Evolutionary conservation across 1,140 invertebrate genomes (phyloP).

Genomic region (Battus philenor): DNA sequence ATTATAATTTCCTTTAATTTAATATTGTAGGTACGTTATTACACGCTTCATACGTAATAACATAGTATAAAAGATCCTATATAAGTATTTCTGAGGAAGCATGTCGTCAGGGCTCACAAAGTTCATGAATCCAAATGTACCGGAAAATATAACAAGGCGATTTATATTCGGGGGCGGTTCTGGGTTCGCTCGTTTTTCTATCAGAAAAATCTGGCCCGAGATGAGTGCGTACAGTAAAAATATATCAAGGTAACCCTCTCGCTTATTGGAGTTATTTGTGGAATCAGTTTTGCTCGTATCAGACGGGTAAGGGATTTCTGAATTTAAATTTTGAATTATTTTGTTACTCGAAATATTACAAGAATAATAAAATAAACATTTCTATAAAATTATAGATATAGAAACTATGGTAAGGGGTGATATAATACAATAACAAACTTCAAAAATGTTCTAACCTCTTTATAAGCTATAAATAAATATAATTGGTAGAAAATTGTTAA

Average conservation of each 20-base stretch:
- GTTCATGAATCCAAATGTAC: slow-evolving; percentile 72
- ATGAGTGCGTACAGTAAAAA: slow-evolving; percentile 33
- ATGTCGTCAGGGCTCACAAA: slow-evolving; percentile 59
- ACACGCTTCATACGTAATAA: slow-evolving; percentile 1
- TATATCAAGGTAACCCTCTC: slow-evolving; percentile 31
- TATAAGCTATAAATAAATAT: too few species aligned
- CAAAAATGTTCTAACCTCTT: too few species aligned
- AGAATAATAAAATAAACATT: too few species aligned
- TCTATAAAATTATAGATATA: too few species aligned
- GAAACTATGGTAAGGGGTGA: too few species aligned
- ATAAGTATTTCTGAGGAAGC: slow-evolving; percentile 27
- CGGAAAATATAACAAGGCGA: slow-evolving; percentile 73
- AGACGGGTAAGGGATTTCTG: too few species aligned
- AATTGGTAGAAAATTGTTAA: too few species aligned
- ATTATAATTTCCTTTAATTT: too few species aligned
- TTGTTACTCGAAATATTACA: too few species aligned
- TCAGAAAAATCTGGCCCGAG: slow-evolving; percentile 56
- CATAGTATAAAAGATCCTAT: slow-evolving; percentile 14
- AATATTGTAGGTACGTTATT: slow-evolving; percentile 2
- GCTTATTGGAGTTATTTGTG: slow-evolving; percentile 30
- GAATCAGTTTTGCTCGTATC: slow-evolving; percentile 16
- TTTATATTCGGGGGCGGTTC: slow-evolving; percentile 68
- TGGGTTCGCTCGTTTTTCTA: slow-evolving; percentile 54
- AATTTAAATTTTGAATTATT: too few species aligned
- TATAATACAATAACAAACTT: too few species aligned